phyloP scores from a whole-genome alignment of 2,888 invertebrate species.

The Phania funesta region DNA sequence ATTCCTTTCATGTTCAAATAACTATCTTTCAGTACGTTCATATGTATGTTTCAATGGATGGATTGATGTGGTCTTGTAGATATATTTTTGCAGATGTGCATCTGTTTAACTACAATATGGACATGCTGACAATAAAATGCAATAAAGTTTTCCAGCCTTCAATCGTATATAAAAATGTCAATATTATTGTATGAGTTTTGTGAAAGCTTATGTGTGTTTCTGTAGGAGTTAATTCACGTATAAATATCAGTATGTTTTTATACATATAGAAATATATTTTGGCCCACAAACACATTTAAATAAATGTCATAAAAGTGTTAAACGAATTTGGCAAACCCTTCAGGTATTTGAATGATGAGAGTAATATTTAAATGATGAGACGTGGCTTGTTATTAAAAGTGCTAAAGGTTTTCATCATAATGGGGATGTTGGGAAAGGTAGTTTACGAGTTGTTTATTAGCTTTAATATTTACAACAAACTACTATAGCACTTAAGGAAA shows the following conservation, averaged over 20 bases:
- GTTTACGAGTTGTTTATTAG: no score
- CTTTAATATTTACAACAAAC: no score
- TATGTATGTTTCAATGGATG: constrained; percentile 5
- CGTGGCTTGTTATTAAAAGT: not conserved
- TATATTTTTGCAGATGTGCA: constrained; percentile 22
- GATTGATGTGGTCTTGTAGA: constrained; percentile 5
- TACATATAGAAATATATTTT: not conserved
- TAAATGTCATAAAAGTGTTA: constrained; percentile 24
- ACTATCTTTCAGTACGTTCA: constrained; percentile 3
- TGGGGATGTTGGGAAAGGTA: no score
- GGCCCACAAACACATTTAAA: constrained; percentile 16
- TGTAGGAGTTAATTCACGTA: constrained; percentile 39
- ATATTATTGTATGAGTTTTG: constrained; percentile 48
- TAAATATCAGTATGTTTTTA: constrained; percentile 6
- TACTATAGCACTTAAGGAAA: no score
- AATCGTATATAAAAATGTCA: constrained; percentile 54
- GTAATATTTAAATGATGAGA: not conserved
- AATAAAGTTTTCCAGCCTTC: constrained; percentile 54
- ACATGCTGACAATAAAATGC: constrained; percentile 49
- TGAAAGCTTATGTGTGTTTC: constrained; percentile 31
- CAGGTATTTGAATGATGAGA: not conserved
- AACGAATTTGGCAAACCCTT: constrained; percentile 41
- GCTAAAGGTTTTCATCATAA: not conserved
- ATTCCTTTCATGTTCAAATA: constrained; percentile 24
- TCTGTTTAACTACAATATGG: constrained; percentile 32